These are phyloP conservation scores for Exephanes ischioxanthus DNA, from an alignment of 2,888 invertebrate species.

Conservation along the genomic window DNA sequence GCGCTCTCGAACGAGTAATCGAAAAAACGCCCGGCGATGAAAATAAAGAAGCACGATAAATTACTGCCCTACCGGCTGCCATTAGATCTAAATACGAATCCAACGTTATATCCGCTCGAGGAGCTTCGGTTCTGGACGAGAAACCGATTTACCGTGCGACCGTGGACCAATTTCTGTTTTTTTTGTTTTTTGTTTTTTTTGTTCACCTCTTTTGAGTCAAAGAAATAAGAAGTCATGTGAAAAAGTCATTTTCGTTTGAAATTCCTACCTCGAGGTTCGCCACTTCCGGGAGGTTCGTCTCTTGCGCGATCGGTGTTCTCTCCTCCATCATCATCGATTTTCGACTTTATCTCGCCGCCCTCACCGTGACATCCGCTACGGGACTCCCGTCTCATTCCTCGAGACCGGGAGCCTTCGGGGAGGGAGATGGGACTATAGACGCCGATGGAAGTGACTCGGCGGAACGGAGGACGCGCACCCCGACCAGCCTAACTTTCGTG, in stretches of 20 bases:
- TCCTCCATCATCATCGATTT: constrained; percentile 48
- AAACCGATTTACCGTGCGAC: background rate
- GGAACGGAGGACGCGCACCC: constrained; percentile 24
- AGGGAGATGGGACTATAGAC: background rate
- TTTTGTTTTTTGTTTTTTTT: background rate
- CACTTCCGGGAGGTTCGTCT: constrained; percentile 46
- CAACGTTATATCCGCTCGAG: background rate
- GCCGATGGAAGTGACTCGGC: constrained; percentile 31
- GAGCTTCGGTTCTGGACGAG: background rate
- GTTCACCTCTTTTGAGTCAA: background rate
- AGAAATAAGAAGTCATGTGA: background rate
- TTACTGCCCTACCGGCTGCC: constrained; percentile 73
- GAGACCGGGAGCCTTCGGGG: constrained; percentile 25
- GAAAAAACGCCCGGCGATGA: constrained; percentile 74
- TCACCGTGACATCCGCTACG: constrained; percentile 36
- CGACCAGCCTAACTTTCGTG: background rate
- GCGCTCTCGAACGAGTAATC: constrained; percentile 79
- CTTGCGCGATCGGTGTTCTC: constrained; percentile 31
- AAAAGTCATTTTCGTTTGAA: background rate
- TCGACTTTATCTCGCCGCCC: constrained; percentile 39
- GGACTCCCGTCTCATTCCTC: constrained; percentile 38
- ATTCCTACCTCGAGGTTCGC: constrained; percentile 38
- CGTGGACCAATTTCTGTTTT: background rate
- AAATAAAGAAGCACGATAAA: constrained; percentile 75
- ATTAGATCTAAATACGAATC: constrained; percentile 71